These are phyloP conservation scores for human DNA, from an alignment of 2,113 vertebrate species.

Conservation along the genomic window GRCh38 chr9:19927001-19927500, in stretches of 20 bases:
- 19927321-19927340: background rate
- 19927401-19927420: background rate
- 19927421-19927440: background rate
- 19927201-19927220: rapidly evolving
- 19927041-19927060: rapidly evolving
- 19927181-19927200: background rate
- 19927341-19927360: background rate
- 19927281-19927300: background rate
- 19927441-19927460: background rate
- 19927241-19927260: background rate
- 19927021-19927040: rapidly evolving
- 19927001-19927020: rapidly evolving
- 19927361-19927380: background rate
- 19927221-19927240: background rate
- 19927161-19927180: background rate
- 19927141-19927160: background rate
- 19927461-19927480: background rate
- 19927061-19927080: rapidly evolving
- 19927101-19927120: background rate
- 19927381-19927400: background rate
- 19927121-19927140: background rate
- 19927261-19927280: background rate
- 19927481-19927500: background rate
- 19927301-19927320: no score
- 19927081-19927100: rapidly evolving